Percentiles rank a stretch among this genome's conserved stretches.
Evolutionary conservation across 2,113 vertebrate genomes (phyloP).

Genomic region (Hiodon tergisus): DNA sequence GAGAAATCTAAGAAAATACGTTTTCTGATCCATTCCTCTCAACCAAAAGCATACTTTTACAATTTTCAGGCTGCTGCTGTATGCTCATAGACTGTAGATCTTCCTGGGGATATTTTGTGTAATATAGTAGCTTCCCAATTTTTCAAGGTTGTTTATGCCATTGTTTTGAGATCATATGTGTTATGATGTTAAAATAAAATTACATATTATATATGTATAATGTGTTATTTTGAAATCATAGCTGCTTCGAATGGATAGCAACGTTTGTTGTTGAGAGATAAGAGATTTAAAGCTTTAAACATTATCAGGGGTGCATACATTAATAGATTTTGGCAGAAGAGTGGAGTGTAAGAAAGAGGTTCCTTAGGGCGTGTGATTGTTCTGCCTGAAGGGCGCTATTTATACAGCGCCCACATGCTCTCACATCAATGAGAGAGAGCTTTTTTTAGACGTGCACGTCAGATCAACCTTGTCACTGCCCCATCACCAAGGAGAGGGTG

Average conservation of each 20-base stretch:
- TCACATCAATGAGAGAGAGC: conserved; percentile 39
- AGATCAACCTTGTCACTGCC: conserved; percentile 17
- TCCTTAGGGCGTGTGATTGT: conserved; percentile 32
- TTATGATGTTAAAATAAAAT: too few relatives aligned
- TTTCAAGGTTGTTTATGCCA: too few relatives aligned
- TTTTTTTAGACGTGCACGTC: conserved; percentile 36
- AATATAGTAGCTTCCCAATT: too few relatives aligned
- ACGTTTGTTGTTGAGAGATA: neutral
- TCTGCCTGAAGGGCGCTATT: conserved; percentile 49
- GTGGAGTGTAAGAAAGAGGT: neutral
- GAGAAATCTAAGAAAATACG: too few relatives aligned
- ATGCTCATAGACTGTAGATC: too few relatives aligned
- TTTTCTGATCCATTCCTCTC: too few relatives aligned
- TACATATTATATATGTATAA: too few relatives aligned
- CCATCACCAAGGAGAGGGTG: conserved; percentile 4
- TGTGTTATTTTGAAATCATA: neutral
- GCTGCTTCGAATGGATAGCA: conserved; percentile 6
- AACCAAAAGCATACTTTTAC: too few relatives aligned
- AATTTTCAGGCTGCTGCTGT: too few relatives aligned
- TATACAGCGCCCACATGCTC: conserved; percentile 46
- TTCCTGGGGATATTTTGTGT: too few relatives aligned
- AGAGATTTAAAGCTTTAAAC: neutral
- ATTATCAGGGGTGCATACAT: conserved; percentile 9
- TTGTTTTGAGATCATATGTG: too few relatives aligned
- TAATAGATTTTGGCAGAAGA: neutral